Conservation (phyloP, 2,113 vertebrate species). For the Phylloscopus trochilus region DNA sequence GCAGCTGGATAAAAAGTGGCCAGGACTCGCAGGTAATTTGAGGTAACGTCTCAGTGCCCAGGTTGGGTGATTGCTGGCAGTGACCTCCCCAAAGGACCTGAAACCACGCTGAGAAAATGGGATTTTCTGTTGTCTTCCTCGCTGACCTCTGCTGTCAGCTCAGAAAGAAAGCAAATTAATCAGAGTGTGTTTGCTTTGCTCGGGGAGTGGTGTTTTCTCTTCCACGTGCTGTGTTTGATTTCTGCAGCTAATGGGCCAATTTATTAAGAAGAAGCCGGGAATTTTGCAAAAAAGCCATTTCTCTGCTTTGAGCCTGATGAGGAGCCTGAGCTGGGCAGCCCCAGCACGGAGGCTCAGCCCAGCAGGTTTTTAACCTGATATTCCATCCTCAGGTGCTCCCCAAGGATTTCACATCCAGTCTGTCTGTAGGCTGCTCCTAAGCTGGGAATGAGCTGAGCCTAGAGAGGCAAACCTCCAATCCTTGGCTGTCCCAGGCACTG, state of each 20-base stretch:
- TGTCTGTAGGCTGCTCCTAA: not conserved
- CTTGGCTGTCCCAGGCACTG: not conserved
- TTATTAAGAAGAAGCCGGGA: not conserved
- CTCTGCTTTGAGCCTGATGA: accelerated
- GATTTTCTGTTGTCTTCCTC: conserved; percentile 7
- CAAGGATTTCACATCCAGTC: not conserved
- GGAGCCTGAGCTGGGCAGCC: not conserved
- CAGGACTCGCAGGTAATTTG: conserved; percentile 42
- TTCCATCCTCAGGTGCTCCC: not conserved
- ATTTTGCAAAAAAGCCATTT: not conserved
- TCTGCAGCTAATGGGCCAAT: not conserved
- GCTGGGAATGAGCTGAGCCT: not conserved
- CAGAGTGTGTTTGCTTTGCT: not conserved
- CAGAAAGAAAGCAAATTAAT: not conserved
- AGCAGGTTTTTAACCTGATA: not conserved
- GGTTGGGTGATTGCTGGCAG: not conserved
- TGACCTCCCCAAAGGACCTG: not conserved
- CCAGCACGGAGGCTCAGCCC: not conserved
- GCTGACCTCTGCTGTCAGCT: not conserved
- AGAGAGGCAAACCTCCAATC: not conserved
- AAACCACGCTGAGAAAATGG: conserved; percentile 6
- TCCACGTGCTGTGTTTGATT: not conserved
- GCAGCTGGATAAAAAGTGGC: not conserved
- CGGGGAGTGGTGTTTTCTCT: not conserved
- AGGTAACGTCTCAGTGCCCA: not conserved